These are phyloP conservation scores for Anguilla obscura DNA, from an alignment of 2,797 vertebrate species.

Conservation along the genomic window DNA sequence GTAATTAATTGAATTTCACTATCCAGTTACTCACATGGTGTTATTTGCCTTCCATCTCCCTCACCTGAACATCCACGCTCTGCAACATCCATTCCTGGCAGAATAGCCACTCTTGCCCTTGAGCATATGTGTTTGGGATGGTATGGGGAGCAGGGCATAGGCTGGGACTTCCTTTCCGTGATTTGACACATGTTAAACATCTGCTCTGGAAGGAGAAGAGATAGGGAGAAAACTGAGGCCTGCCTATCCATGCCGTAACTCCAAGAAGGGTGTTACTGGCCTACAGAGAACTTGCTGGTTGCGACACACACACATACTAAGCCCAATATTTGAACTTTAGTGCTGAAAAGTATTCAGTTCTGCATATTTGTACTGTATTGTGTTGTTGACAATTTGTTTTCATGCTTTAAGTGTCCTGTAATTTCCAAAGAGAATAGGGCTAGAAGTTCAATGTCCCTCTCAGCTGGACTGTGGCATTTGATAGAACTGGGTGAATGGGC, in stretches of 20 bases:
- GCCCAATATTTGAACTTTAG: constrained; percentile 14
- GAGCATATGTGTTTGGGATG: not conserved
- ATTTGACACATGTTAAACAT: constrained; percentile 5
- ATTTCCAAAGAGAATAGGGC: not conserved
- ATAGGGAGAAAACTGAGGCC: not conserved
- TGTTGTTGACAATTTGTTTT: constrained; percentile 11
- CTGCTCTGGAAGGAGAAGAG: constrained; percentile 9
- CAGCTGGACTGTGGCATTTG: not conserved
- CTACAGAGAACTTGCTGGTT: constrained; percentile 7
- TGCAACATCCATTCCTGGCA: not conserved
- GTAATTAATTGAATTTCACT: not conserved
- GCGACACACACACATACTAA: constrained; percentile 6
- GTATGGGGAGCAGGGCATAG: not conserved
- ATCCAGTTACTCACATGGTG: not conserved
- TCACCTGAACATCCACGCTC: not conserved
- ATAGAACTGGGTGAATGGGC: constrained; percentile 3
- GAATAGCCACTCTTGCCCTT: not conserved
- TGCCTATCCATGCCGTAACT: constrained; percentile 2
- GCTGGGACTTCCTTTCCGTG: not conserved
- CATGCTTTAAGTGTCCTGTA: not conserved
- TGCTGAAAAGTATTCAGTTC: not conserved
- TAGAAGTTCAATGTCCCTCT: not conserved
- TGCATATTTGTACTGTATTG: not conserved
- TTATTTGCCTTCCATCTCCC: not conserved
- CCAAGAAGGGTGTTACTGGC: not conserved